Base-by-base conservation (phyloP, 2,888 invertebrate species). In the Iphiclides podalirius region DNA sequence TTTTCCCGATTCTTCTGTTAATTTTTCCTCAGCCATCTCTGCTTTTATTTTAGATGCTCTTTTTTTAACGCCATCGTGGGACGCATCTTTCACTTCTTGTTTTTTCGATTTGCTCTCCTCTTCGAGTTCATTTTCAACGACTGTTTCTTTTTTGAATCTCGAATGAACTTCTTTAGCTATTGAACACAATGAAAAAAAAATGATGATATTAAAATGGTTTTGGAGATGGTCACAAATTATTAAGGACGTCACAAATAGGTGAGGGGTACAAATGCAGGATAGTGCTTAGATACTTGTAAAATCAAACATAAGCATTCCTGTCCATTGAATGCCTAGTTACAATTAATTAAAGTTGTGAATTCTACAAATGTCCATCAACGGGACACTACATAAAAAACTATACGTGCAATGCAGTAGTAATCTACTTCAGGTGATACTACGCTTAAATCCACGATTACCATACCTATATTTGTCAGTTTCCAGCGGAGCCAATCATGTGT, bases 101-200 rank as follows among this genome's bases (percentile, higher is more conserved):
- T 79, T 64, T 47, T 63, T 68, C 33, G 65, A 64, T 56, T 72
- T 75, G 47, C 54, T 61, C 45, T 78, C 75, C 15, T 78, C 89
- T 57, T 90, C 87, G 43, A 90, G 68, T 55, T 90, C 78, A 61
- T 80, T 85, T 74, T 91, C 90, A 59, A 83, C 64, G 54, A 83
- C 71, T 35, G 81, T 70, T 77, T 90, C 87, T 63, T 79, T 88
- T 63, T 74, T 79, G 63, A 88, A 75, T 62, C 80, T 82, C 67
- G 86, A 79, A 75, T 82, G 86, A 67, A 89, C 79, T 84, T 89
- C 89, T 78, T 75, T 87, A 52, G 89, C 89, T 89, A 87, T 75
- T 73, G 57, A 72, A 75, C 64, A 73, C 67, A 77, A 73, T 67
- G 74, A 72, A 71, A n/a, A n/a, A n/a, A n/a, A 71, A 68, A 65